phyloP scores from a whole-genome alignment of 2,797 vertebrate species.

The Acipenser oxyrinchus region DNA sequence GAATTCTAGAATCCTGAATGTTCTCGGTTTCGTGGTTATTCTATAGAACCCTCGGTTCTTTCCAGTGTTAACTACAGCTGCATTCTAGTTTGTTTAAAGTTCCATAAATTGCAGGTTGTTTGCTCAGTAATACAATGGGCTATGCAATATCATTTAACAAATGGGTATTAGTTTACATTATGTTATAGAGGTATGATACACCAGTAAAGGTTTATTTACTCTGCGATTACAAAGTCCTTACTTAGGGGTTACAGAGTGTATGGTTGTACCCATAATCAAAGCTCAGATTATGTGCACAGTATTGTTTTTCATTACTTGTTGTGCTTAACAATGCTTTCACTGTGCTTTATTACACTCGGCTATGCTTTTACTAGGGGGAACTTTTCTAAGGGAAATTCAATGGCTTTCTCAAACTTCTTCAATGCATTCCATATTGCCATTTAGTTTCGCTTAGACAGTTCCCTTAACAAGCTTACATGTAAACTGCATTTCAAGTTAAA shows the following conservation, averaged over 20 bases:
- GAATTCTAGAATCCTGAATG: too few relatives aligned
- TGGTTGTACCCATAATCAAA: slow-evolving; percentile 25
- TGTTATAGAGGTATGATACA: slow-evolving; percentile 16
- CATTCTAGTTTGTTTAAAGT: slow-evolving; percentile 10
- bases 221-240: slow-evolving; percentile 18
- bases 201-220: slow-evolving; percentile 20
- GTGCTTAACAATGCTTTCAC: slow-evolving; percentile 13
- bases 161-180: slow-evolving; percentile 29
- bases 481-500: too few relatives aligned
- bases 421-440: too few relatives aligned
- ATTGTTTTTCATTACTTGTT: slow-evolving; percentile 15
- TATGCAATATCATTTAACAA: slow-evolving; percentile 23
- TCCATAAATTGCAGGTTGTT: slow-evolving; percentile 7
- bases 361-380: too few relatives aligned
- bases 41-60: too few relatives aligned
- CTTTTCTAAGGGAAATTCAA: too few relatives aligned
- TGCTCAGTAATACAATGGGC: slow-evolving; percentile 23
- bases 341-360: too few relatives aligned
- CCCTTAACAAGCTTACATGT: too few relatives aligned
- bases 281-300: slow-evolving; percentile 8
- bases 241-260: slow-evolving; percentile 13
- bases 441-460: too few relatives aligned
- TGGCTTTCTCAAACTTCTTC: too few relatives aligned
- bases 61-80: slow-evolving; percentile 3
- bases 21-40: too few relatives aligned